phyloP scores from a whole-genome alignment of 2,797 vertebrate species.

The Anguilla megastoma region DNA sequence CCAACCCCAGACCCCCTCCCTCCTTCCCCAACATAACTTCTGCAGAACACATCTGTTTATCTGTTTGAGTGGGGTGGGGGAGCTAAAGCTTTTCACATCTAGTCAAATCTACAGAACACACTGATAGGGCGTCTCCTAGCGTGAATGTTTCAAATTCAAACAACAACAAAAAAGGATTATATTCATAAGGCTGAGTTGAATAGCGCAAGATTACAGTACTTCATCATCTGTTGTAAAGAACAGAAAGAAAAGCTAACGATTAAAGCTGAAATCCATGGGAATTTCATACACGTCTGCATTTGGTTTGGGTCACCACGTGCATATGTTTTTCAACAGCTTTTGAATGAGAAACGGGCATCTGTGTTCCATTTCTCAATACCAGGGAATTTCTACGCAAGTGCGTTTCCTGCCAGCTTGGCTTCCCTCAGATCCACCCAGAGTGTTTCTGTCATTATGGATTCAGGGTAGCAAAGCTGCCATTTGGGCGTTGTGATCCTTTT shows the following conservation, averaged over 20 bases:
- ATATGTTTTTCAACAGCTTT: background rate
- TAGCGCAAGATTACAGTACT: background rate
- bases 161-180: constrained; percentile 54
- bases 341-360: background rate
- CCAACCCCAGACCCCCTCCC: constrained; percentile 27
- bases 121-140: constrained; percentile 48
- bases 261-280: background rate
- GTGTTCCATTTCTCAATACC: background rate
- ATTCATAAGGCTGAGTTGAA: background rate
- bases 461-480: background rate
- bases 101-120: constrained; percentile 50
- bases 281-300: background rate
- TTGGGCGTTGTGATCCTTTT: constrained; percentile 9
- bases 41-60: constrained; percentile 59
- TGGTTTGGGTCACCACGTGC: background rate
- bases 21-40: constrained; percentile 20
- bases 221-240: background rate
- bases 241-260: background rate
- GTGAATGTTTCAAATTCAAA: constrained; percentile 58
- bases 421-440: constrained; percentile 27
- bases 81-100: constrained; percentile 54
- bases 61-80: constrained; percentile 59
- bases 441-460: background rate
- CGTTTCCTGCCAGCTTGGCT: constrained; percentile 7
- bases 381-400: constrained; percentile 13